phyloP scores from a whole-genome alignment of 2,113 vertebrate species.

The Geococcyx californianus region DNA sequence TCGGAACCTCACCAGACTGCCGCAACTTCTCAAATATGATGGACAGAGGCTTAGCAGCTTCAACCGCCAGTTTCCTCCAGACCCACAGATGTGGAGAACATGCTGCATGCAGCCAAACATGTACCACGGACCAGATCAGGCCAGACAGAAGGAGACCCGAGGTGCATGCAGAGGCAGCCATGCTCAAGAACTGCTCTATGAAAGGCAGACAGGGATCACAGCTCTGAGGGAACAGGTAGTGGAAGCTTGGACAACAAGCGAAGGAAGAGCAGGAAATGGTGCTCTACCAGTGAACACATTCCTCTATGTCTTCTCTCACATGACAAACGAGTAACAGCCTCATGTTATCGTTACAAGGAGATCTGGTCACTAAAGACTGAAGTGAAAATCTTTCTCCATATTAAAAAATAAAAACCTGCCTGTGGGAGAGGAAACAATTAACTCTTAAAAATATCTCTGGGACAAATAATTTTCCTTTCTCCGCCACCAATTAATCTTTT shows the following conservation, averaged over 20 bases:
- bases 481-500: constrained; percentile 23
- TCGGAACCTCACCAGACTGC: too few relatives aligned
- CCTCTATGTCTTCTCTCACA: neutral
- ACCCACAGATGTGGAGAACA: neutral
- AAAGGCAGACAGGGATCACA: neutral
- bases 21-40: too few relatives aligned
- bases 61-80: too few relatives aligned
- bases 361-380: neutral
- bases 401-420: neutral
- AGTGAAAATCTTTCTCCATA: neutral
- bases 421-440: neutral
- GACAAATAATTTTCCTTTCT: neutral
- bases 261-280: neutral
- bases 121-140: neutral
- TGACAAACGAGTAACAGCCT: neutral
- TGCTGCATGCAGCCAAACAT: neutral
- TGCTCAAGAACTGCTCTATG: neutral
- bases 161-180: neutral
- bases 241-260: neutral
- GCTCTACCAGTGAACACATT: neutral
- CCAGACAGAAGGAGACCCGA: neutral
- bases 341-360: neutral
- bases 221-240: neutral
- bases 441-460: neutral
- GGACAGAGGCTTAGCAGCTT: too few relatives aligned